phyloP scores from a whole-genome alignment of 1,140 invertebrate species.

The Rhyacophila brunnea region DNA sequence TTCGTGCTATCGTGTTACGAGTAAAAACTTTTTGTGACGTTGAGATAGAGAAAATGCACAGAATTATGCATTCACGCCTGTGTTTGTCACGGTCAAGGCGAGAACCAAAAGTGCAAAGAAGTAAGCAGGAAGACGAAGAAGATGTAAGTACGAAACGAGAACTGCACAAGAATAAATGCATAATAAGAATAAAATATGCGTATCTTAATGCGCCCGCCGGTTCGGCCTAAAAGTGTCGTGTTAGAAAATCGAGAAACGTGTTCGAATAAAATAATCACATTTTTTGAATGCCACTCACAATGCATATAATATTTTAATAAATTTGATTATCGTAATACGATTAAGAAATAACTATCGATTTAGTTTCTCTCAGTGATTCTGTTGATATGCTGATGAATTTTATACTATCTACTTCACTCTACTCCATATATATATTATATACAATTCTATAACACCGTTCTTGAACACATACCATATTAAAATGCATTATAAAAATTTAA shows the following conservation, averaged over 20 bases:
- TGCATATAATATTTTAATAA: not conserved
- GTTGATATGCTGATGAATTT: no score
- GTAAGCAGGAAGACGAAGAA: slow-evolving; percentile 11
- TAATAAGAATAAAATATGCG: not conserved
- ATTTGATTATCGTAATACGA: no score
- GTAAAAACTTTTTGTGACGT: not conserved
- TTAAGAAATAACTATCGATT: no score
- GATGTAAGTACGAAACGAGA: not conserved
- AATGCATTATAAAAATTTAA: no score
- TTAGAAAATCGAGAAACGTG: not conserved
- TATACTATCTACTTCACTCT: no score
- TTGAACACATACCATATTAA: no score
- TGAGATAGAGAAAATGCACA: not conserved
- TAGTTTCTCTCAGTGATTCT: no score
- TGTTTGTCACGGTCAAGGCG: slow-evolving; percentile 16
- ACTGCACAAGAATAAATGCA: slow-evolving; percentile 22
- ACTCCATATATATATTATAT: no score
- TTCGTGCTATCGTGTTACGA: no score
- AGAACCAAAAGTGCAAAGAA: slow-evolving; percentile 9
- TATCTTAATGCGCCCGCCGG: slow-evolving; percentile 6
- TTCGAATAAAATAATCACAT: slow-evolving; percentile 8
- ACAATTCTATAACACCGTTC: no score
- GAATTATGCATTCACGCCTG: slow-evolving; percentile 1
- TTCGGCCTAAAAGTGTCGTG: not conserved
- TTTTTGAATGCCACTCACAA: slow-evolving; percentile 2